Conservation (phyloP, 2,113 vertebrate species). For the Origma solitaria region DNA sequence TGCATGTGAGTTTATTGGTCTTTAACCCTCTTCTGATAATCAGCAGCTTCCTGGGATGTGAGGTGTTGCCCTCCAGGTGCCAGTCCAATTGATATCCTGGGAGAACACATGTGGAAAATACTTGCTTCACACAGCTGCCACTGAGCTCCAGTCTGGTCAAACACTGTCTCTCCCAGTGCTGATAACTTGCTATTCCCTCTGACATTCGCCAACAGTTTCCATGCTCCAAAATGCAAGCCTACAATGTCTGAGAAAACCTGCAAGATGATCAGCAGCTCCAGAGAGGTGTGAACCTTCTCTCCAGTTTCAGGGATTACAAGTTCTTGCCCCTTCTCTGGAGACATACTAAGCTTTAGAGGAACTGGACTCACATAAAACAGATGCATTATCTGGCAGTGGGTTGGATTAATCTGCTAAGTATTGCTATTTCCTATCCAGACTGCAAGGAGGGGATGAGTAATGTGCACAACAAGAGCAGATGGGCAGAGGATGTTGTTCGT, state of each 20-base stretch:
- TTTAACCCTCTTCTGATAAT: background rate
- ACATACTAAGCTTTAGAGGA: background rate
- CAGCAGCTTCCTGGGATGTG: background rate
- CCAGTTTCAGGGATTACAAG: rapidly evolving
- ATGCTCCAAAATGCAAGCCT: background rate
- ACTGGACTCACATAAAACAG: rapidly evolving
- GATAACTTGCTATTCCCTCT: background rate
- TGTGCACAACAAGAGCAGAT: background rate
- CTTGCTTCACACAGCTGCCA: background rate
- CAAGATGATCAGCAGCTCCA: background rate
- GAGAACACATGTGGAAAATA: background rate
- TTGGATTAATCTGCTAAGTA: background rate
- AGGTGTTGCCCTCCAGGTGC: background rate
- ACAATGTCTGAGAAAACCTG: background rate
- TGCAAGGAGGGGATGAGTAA: background rate
- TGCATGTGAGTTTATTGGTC: background rate
- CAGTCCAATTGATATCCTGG: background rate
- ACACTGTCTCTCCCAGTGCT: background rate
- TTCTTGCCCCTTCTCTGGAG: background rate
- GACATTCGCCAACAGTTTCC: background rate
- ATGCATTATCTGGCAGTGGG: background rate
- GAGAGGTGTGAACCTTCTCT: background rate
- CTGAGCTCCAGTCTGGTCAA: background rate
- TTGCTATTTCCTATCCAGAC: background rate
- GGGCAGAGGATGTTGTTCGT: background rate